Base-by-base conservation (phyloP, 2,113 vertebrate genomes). In the Oreochromis spilurus region DNA sequence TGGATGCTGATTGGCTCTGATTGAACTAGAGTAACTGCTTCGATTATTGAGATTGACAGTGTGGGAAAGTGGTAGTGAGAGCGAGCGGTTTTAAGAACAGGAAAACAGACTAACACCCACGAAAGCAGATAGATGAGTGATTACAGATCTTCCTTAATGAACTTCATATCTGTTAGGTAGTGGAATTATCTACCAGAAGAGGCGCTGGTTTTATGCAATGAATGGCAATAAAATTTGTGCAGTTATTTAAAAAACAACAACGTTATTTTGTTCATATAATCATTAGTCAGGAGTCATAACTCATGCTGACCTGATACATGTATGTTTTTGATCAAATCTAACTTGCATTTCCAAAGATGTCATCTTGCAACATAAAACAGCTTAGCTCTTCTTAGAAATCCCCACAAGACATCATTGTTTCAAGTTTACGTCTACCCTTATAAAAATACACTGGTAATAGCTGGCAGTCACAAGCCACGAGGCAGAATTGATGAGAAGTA, bases 281-380 rank as follows among this genome's bases (percentile, higher is more conserved):
- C 34, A n/a, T 36, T 38, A 65, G 17, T 11, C 29, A 65, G 55
- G 16, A 40, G 1, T 40, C 62, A 14, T 9, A 70, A 14, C 2
- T 0, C 0, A 9, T 14, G 38, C n/a, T 12, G 60, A 38, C 0
- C 34, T 67, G 62, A 40, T 67, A 67, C 62, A 14, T 24, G 36
- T 16, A 48, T 21, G 38, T 70, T 43, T 70, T 70, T 70, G 12
- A 21, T 70, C 36, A 70, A 43, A 70, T 43, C 0, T 16, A 43
- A 70, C 38, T 43, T 14, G 38, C n/a, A 70, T 70, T 70, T 70
- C n/a, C 0, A 40, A 70, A 13, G 21, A 0, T 24, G 7, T 70
- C 38, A 43, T 45, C 24, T 70, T 16, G 12, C 38, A 70, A 70
- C 65, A 70, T 43, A 70, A 43, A 70, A 70, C 36, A 40, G 2